phyloP scores from a whole-genome alignment of 64 coral and sea anemone species.

The Actinia equina region DNA sequence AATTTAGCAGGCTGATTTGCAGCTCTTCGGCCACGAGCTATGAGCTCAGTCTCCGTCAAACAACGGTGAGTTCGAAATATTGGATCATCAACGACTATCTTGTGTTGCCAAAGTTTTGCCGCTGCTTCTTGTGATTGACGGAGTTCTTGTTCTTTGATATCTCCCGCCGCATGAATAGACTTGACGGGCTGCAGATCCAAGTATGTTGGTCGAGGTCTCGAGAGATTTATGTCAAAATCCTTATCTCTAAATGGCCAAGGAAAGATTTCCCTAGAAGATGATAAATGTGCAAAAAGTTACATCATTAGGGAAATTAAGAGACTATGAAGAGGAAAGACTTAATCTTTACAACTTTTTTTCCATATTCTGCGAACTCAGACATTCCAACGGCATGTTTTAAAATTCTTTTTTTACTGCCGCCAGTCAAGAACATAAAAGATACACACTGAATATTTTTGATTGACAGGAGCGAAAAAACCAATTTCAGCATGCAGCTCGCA shows the following conservation, averaged over 20 bases:
- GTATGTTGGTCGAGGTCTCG: conserved; percentile 34
- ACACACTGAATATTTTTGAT: no score
- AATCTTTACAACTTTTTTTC: no score
- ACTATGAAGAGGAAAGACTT: no score
- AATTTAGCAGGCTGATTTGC: conserved; percentile 85
- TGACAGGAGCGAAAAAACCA: no score
- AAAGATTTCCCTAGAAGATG: conserved; percentile 60
- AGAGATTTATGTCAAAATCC: conserved; percentile 40
- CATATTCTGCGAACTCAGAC: no score
- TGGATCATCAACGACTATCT: conserved; percentile 76
- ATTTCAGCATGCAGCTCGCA: no score
- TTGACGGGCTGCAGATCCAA: conserved; percentile 62
- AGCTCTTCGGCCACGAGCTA: conserved; percentile 48
- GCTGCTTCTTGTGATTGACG: conserved; percentile 16
- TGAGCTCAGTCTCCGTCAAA: conserved; percentile 78
- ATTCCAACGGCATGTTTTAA: no score
- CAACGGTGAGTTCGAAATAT: conserved; percentile 84
- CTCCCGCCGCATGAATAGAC: conserved; percentile 80
- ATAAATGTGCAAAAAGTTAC: not conserved
- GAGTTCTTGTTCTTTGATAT: conserved; percentile 77
- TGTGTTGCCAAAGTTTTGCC: conserved; percentile 43
- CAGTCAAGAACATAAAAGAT: no score
- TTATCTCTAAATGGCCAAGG: conserved; percentile 66
- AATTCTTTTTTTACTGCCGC: no score
- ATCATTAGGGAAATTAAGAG: no score